Evolutionary conservation across 2,797 vertebrate genomes (phyloP), one percentile per base, ranked within the genome.

Genomic region (Acanthurus lineatus): DNA sequence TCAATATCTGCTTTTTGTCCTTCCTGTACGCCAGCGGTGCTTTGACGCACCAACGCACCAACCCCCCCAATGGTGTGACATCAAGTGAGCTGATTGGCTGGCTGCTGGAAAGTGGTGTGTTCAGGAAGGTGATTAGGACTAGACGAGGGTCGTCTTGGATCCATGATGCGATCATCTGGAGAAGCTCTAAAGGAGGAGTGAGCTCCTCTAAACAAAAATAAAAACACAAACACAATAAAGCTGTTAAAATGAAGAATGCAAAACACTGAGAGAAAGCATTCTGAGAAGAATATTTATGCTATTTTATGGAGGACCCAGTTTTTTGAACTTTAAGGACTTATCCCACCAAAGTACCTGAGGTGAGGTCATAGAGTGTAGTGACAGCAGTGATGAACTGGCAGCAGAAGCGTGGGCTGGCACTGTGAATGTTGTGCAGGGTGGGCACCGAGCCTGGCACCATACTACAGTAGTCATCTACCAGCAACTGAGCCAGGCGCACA

Each of bases 381-480:
- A 99, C 96, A 0, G 98, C 96, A 0, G 97, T 98, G 78, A 99
- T 96, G 85, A 99, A 97, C 94, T 99, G 98, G 93, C 98, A 99
- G 94, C 98, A 99, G 95, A 99, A 99, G 47, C 97, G 97, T 19
- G 98, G 97, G 70, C 97, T 98, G 88, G 97, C 95, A 0, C 94
- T 96, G 94, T 97, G 95, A 76, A 97, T 96, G 88, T 98, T 97
- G 84, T 95, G 96, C 67, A 99, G 86, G 0, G 97, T 98, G 86
- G 96, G 94, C 45, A 96, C 95, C 0, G 98, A 98, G 9, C 97
- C 96, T 0, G 98, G 98, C 73, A 98, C 95, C 93, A 98, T 81
- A 14, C 96, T 97, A 83, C 98, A 99, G 92, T 99, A 99, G 86
- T 99, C 98, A 0, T 99, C 97, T 0, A 99, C 97, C 38, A 99